These are phyloP conservation scores for Oxyruncus cristatus DNA, from an alignment of 2,113 vertebrate genomes.

Conservation along the genomic window DNA sequence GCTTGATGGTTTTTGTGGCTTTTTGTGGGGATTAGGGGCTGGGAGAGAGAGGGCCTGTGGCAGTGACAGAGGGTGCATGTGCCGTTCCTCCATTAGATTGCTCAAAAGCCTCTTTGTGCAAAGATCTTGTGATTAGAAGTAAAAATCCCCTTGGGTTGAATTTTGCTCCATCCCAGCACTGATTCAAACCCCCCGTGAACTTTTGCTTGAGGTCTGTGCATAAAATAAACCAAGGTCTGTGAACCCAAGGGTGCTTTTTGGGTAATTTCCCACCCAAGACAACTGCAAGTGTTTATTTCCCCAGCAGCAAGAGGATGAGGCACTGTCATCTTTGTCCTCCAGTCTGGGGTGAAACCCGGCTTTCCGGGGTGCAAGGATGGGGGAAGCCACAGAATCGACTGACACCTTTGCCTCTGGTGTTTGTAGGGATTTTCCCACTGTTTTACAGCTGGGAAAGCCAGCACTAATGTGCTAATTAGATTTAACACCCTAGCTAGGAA, in stretches of 20 bases:
- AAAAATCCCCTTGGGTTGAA: neutral
- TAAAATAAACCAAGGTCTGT: neutral
- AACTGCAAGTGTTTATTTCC: neutral
- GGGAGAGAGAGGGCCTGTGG: neutral
- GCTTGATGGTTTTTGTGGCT: neutral
- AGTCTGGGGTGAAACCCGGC: neutral
- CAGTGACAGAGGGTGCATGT: neutral
- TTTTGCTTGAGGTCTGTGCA: neutral
- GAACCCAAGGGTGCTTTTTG: neutral
- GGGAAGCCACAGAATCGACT: fast-evolving
- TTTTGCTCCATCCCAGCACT: neutral
- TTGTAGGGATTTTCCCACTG: neutral
- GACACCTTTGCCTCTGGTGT: neutral
- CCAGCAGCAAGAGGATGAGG: neutral
- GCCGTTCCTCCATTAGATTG: fast-evolving
- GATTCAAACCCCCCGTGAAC: fast-evolving
- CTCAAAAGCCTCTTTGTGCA: neutral
- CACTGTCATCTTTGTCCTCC: fast-evolving
- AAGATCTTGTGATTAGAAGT: neutral
- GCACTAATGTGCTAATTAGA: slow-evolving; percentile 18
- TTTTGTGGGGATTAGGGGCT: neutral
- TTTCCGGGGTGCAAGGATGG: fast-evolving
- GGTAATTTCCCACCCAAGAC: neutral
- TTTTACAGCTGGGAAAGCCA: slow-evolving; percentile 26
- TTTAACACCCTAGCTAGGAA: slow-evolving; percentile 8